Conservation (phyloP, 1,140 invertebrate species). For the Drosophila ironensis region DNA sequence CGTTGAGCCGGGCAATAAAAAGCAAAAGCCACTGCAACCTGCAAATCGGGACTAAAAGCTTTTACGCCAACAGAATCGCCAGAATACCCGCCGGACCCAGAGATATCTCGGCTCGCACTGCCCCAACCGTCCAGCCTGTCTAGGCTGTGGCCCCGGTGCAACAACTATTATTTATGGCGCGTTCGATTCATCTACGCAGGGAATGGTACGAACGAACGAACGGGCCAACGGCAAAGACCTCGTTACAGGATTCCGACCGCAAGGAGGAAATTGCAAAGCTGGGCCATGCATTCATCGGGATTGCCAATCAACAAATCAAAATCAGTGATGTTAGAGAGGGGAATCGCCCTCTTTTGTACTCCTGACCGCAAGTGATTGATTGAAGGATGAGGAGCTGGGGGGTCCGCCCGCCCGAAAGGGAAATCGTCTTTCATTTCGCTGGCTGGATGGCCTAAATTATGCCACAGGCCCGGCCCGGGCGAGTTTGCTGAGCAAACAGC, state of each 20-base stretch:
- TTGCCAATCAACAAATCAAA: constrained; percentile 68
- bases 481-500: constrained; percentile 16
- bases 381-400: too few relatives aligned
- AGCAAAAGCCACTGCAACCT: constrained; percentile 21
- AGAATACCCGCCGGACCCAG: not conserved
- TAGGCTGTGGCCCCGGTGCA: not conserved
- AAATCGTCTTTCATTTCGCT: constrained; percentile 45
- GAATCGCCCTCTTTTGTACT: constrained; percentile 28
- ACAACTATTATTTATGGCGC: constrained; percentile 43
- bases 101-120: not conserved
- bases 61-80: constrained; percentile 42
- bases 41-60: constrained; percentile 49
- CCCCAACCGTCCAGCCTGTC: not conserved
- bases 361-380: constrained; percentile 38
- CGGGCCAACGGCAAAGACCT: not conserved
- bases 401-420: not conserved
- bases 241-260: constrained; percentile 1
- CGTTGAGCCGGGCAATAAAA: constrained; percentile 31
- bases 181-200: constrained; percentile 21
- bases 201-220: constrained; percentile 3
- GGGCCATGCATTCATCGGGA: constrained; percentile 33
- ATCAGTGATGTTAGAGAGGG: constrained; percentile 15
- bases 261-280: constrained; percentile 32
- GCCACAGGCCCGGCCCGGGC: constrained; percentile 33
- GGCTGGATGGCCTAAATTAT: constrained; percentile 66